Percentiles rank a stretch among this genome's conserved stretches.
These are phyloP conservation scores for Orchesellides sinensis DNA, from an alignment of 2,888 invertebrate genomes.

Conservation along the genomic window DNA sequence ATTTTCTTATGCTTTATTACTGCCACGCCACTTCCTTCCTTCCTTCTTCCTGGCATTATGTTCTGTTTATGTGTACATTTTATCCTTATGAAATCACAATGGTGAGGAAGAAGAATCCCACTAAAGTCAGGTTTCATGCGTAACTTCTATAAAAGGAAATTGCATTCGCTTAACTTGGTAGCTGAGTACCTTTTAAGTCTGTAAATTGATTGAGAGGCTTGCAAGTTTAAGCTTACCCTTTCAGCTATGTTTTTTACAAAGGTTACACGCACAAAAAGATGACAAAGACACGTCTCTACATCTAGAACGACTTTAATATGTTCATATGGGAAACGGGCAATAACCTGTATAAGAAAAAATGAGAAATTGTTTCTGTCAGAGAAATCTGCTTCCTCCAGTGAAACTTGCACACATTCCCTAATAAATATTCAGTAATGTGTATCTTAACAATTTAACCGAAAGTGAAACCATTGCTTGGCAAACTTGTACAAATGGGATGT, in stretches of 20 bases:
- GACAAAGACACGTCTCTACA: no score
- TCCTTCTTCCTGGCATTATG: conserved; percentile 15
- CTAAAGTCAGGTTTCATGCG: conserved; percentile 49
- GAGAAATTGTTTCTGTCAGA: not conserved
- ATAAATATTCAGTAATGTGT: not conserved
- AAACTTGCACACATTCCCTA: not conserved
- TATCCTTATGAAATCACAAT: conserved; percentile 17
- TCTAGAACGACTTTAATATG: not conserved
- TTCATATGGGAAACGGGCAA: conserved; percentile 26
- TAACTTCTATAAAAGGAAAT: conserved; percentile 56
- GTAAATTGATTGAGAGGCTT: conserved; percentile 47
- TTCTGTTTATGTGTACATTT: no score
- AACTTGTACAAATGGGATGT: conserved; percentile 16
- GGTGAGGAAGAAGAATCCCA: conserved; percentile 8
- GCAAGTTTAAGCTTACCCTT: not conserved
- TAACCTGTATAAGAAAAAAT: not conserved
- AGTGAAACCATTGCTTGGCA: not conserved
- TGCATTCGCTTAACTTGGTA: conserved; percentile 61
- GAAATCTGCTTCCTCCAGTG: not conserved
- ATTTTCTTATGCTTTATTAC: not conserved
- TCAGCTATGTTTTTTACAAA: not conserved
- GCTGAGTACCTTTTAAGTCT: conserved; percentile 58
- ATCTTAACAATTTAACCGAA: no score
- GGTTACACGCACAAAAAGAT: no score
- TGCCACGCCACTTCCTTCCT: conserved; percentile 19